Evolutionary conservation across 2,113 vertebrate genomes (phyloP), one percentile per base, ranked within the genome.

Genomic region (Antidorcas marsupialis): DNA sequence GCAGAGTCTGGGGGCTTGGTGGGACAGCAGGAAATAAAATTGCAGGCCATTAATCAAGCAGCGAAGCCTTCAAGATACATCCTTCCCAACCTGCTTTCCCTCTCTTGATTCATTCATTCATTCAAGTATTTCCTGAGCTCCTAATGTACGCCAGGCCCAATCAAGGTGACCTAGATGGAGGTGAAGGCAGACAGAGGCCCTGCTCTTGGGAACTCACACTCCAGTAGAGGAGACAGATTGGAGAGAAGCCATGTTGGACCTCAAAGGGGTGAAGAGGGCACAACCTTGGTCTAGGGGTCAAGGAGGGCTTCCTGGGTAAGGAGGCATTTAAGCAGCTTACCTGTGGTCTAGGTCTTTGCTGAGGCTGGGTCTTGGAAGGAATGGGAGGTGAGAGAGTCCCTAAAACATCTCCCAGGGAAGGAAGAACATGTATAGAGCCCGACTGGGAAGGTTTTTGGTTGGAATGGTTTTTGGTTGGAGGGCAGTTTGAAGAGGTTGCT

Each of bases 301-400:
- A 47, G 27, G 43, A 39, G 53, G 60, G 30, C 43, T 91, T 79
- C 74, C 79, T 14, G 21, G 86, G 21, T 30, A 10, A 90, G 87
- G 76, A 78, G 67, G 39, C 47, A 14, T 87, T 50, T 23, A 36
- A 52, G 19, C 16, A 14, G 43, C 47, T 76, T 81, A n/a, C 43
- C 25, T 1, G 10, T 62, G 89, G 45, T 79, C n/a, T 67, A 52
- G 53, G 33, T 89, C 71, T 89, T 94, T 59, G 43, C 30, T 15
- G 45, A 96, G 76, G 7, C 55, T 55, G 74, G n/a, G 17, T 64
- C 92, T 89, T 10, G 15, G 87, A 79, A 74, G 43, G 36, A 55
- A 14, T 43, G 47, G 23, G 30, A 81, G 16, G 30, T 13, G 10
- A 39, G 62, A 83, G 28, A 21, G 39, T 64, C 47, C 43, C 47